Base-by-base conservation (phyloP, 2,888 invertebrate species). In the Catocala sponsa region DNA sequence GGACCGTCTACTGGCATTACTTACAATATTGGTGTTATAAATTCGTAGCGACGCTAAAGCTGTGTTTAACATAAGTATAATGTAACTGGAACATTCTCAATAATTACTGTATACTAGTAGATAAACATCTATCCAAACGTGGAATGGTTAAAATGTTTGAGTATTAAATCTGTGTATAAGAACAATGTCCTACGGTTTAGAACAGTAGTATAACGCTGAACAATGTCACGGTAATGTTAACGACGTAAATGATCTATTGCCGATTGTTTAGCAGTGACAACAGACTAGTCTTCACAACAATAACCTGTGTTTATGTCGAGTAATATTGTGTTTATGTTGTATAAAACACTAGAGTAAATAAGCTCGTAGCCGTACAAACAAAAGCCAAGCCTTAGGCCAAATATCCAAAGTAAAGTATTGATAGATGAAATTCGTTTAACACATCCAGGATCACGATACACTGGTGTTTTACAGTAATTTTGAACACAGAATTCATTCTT, bases 101-200 rank as follows among this genome's bases (percentile, higher is more conserved):
- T 59, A 60, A 48, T 56, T 58, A 35, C 38, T 46, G 38, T 55
- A 70, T 42, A 64, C 9, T 13, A 32, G 55, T 56, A 60, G 25
- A 59, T 57, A 63, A 59, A 65, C 33, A 53, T 62, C 50, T 72
- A 78, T 85, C 78, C 77, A 88, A 88, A 89, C 81, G 67, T 82
- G 89, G 90, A 88, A 87, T 87, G 84, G 85, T 87, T 86, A 89
- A 91, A 91, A 88, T 84, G 70, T 84, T 81, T 88, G 90, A 90
- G 88, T 92, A 92, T 88, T 90, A 90, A 92, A 91, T 84, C 73
- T 72, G 72, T 86, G 84, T 90, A 90, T 87, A 90, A 83, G 84
- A 89, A 88, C 85, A 87, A 76, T 70, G 57, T 64, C 38, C 50
- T 71, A 65, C 13, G 49, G 32, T 51, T 57, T 55, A 42, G 67